A percentile compares a stretch with the other conserved stretches of the same genome.
Evolutionary conservation across 2,888 invertebrate genomes (phyloP).

Genomic region (Vanessa cardui): DNA sequence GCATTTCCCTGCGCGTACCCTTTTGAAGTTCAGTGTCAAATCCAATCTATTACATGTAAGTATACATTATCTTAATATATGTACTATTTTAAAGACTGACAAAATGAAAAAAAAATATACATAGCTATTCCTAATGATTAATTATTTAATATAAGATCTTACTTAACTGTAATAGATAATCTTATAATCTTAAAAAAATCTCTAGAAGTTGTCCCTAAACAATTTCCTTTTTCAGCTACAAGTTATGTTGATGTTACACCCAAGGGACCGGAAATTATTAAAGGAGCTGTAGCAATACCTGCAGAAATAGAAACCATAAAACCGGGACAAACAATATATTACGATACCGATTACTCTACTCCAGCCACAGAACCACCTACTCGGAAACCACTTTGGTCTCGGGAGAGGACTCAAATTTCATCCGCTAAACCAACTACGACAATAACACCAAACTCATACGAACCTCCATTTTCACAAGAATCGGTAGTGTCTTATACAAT

Average conservation of each 20-base stretch:
- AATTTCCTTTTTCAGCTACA: neutral
- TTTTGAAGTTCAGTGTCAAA: conserved; percentile 30
- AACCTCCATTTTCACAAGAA: too few relatives aligned
- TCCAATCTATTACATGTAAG: conserved; percentile 20
- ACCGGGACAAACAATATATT: conserved; percentile 16
- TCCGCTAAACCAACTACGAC: neutral
- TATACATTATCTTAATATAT: neutral
- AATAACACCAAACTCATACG: neutral
- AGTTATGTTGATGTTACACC: neutral
- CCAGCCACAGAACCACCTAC: neutral
- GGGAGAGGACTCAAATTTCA: neutral
- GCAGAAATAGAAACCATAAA: neutral
- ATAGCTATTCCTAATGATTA: too few relatives aligned
- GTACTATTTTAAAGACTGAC: too few relatives aligned
- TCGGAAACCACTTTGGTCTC: conserved; percentile 6
- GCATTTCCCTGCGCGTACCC: conserved; percentile 90
- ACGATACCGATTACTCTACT: conserved; percentile 1
- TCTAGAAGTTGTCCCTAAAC: neutral
- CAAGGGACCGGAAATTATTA: neutral
- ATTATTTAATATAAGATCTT: too few relatives aligned
- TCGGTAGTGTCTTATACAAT: too few relatives aligned
- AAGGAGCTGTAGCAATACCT: neutral
- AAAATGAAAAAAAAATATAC: too few relatives aligned
- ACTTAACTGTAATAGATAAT: neutral
- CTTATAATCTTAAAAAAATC: conserved; percentile 13